Conservation (phyloP, 1,140 invertebrate genomes). For the Holotrichia oblita region DNA sequence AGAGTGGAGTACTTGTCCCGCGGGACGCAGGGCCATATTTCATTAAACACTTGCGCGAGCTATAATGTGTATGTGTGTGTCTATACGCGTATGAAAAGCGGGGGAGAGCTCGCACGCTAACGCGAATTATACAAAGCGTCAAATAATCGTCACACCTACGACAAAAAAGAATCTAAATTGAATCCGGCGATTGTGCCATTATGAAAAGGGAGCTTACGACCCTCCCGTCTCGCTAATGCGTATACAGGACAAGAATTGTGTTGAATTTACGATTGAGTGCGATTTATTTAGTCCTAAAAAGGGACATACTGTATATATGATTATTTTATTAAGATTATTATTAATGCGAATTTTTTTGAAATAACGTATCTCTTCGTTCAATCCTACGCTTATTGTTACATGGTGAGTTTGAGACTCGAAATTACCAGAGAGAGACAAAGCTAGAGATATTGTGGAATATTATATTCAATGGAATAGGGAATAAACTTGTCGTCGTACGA, state of each 20-base stretch:
- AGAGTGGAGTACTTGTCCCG: conserved; percentile 44
- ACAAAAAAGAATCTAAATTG: conserved; percentile 61
- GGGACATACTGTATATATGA: too few species aligned
- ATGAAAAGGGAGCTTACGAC: conserved; percentile 52
- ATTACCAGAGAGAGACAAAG: too few species aligned
- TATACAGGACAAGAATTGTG: conserved; percentile 53
- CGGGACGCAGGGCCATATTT: conserved; percentile 57
- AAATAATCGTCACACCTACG: conserved; percentile 59
- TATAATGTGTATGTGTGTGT: background rate
- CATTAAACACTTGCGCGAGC: conserved; percentile 56
- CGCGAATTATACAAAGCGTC: conserved; percentile 55
- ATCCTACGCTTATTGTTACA: too few species aligned
- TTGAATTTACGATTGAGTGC: conserved; percentile 59
- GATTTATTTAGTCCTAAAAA: too few species aligned
- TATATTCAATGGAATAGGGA: conserved; percentile 56
- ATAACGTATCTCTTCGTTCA: too few species aligned
- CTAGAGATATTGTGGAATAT: conserved; percentile 60
- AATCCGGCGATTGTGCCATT: conserved; percentile 59
- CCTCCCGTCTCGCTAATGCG: conserved; percentile 48
- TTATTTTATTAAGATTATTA: too few species aligned
- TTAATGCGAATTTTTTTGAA: too few species aligned
- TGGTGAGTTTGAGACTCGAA: too few species aligned
- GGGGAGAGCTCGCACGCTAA: background rate
- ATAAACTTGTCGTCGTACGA: conserved; percentile 57
- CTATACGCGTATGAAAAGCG: background rate